Evolutionary conservation across 37 sponge, comb jelly and placozoan genomes (phyloP), one percentile per base, ranked within the genome.

Genomic region (Crambe crambe): DNA sequence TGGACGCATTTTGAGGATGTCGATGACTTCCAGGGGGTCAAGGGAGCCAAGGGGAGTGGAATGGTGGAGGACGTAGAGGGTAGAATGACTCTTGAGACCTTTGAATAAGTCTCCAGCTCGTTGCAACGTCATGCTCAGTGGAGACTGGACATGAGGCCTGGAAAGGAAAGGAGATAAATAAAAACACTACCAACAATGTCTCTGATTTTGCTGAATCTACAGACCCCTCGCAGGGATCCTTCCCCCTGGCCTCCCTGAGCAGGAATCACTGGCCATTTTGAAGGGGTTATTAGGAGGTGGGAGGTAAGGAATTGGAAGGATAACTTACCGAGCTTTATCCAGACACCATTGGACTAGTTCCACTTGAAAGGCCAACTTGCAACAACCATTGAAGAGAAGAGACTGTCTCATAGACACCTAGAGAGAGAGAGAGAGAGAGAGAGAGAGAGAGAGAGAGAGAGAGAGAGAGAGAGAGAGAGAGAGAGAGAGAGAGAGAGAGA

Each of bases 301-400:
- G n/a, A n/a, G n/a, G n/a, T n/a, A n/a, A n/a, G n/a, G n/a, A n/a
- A n/a, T n/a, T n/a, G n/a, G n/a, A n/a, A n/a, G n/a, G 25, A 70
- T 43, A 22, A 60, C 65, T 78, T 58, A 94, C 95, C 80, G 85
- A 21, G 93, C 85, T 76, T 94, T 94, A 22, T 94, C 89, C 73
- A 94, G 80, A 59, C 97, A 97, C 97, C 97, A 97, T 72, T 94
- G 87, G 29, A 94, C 97, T 30, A 97, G 85, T 37, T 89, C 82
- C 10, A 92, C 89, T 54, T 94, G 94, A 59, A 94, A 97, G 22
- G 92, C 89, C 56, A 97, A 82, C 30, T 88, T 85, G 65, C 87
- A 80, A 72, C 95, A 94, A 9, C 94, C 97, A 68, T 67, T 54
- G 44, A 71, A 85, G 44, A 97, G 75, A 18, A 80, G 86, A 31